Base-by-base conservation (phyloP, 2,797 vertebrate genomes). In the Sorex maritimensis region DNA sequence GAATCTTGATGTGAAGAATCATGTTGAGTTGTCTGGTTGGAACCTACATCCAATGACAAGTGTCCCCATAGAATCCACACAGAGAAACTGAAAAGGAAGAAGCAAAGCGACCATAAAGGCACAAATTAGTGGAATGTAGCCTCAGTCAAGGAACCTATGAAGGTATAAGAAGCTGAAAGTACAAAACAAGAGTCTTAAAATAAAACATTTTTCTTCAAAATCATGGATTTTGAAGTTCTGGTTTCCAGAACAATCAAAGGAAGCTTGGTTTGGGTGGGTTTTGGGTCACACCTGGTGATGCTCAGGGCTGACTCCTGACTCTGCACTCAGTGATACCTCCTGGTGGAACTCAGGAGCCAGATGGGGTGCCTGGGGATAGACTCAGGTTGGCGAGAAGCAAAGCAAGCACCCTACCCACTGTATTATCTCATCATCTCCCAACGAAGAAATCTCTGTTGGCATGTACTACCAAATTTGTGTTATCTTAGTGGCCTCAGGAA, bases 1-100 rank as follows among this genome's bases (percentile, higher is more conserved):
- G 15, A 49, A 72, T 82, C n/a, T 81, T 79, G 24, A 91, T 30
- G 49, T 63, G 46, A 88, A 49, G 41, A 80, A n/a, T 44, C 11
- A 41, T 23, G 11, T 21, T 49, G 49, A 13, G 3, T n/a, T 88
- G 49, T 63, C n/a, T 52, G 71, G 65, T 19, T 80, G 52, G 46
- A 4, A 10, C 28, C 86, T 23, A 61, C 83, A 69, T 58, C 46
- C 24, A 92, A 34, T 69, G 74, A 67, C 6, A 52, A 84, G 28
- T 68, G 12, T 78, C 38, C 14, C 78, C 68, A 21, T 13, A 26
- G 75, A 41, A 79, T 19, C 55, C 23, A 78, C 6, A 28, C 21
- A 41, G 6, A 13, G 26, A 89, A 15, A 80, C 30, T 44, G 19
- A 46, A 69, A 75, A 86, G 38, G 61, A 89, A 69, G 30, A 63